Evolutionary conservation across 2,797 vertebrate species (phyloP).

Genomic region (Propithecus perrieri): DNA sequence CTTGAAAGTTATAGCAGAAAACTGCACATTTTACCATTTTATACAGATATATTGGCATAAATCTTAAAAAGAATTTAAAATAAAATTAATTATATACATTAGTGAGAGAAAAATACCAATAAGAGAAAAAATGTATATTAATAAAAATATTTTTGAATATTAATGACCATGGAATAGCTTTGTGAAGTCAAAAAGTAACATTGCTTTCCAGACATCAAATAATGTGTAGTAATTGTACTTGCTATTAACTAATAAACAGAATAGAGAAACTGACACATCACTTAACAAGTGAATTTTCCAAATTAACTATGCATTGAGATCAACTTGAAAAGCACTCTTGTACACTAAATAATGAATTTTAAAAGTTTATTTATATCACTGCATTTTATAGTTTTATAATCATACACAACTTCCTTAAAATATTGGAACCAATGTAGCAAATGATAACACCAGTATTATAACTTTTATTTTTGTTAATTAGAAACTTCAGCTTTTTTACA

Average conservation of each 20-base stretch:
- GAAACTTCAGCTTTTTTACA: background rate
- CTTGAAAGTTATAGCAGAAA: background rate
- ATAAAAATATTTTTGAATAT: background rate
- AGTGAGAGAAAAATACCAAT: background rate
- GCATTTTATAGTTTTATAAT: background rate
- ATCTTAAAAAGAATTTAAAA: background rate
- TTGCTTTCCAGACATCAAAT: background rate
- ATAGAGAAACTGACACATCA: background rate
- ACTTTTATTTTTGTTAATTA: background rate
- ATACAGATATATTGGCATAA: background rate
- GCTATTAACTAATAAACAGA: background rate
- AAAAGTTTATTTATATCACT: background rate
- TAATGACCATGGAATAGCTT: background rate
- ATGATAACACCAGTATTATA: background rate
- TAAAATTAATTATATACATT: background rate
- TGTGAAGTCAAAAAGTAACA: background rate
- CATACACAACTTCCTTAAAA: background rate
- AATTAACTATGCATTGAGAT: slow-evolving; percentile 29
- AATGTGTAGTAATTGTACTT: background rate
- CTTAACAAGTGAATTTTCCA: slow-evolving; percentile 5
- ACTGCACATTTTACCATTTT: background rate
- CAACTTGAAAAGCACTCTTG: background rate
- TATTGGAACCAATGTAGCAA: background rate
- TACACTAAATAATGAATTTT: background rate
- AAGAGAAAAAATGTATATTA: background rate